Percentiles rank a stretch among this genome's conserved stretches.
Conservation (phyloP, 1,140 invertebrate genomes). For the Manduca sexta region DNA sequence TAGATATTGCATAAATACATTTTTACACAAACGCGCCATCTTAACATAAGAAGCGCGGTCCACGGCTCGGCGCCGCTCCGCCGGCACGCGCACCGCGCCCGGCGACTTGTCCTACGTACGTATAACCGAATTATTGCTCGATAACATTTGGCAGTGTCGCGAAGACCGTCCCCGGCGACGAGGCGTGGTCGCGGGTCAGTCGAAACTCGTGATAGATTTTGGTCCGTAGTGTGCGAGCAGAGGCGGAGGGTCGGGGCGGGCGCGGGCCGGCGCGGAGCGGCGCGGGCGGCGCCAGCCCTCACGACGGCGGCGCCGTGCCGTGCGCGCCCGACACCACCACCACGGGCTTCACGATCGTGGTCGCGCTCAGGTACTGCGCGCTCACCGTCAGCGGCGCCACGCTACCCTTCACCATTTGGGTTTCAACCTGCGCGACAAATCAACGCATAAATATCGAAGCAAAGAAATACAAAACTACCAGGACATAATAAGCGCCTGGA, state of each 20-base stretch:
- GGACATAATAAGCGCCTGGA: no score
- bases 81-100: constrained; percentile 9
- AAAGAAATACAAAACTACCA: neutral
- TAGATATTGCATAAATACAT: constrained; percentile 34
- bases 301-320: constrained; percentile 9
- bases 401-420: constrained; percentile 49
- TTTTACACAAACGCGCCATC: constrained; percentile 24
- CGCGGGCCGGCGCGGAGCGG: constrained; percentile 2
- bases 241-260: no score
- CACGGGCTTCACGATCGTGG: constrained; percentile 54
- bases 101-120: constrained; percentile 2
- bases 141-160: constrained; percentile 27
- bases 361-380: constrained; percentile 56
- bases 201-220: neutral
- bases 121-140: constrained; percentile 31
- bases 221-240: constrained; percentile 3
- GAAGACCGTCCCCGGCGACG: neutral
- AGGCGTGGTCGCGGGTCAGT: no score
- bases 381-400: constrained; percentile 50
- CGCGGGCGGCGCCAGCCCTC: constrained; percentile 10
- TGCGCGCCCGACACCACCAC: constrained; percentile 39
- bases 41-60: constrained; percentile 32
- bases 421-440: constrained; percentile 48
- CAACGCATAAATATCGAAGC: neutral
- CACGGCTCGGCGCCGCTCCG: neutral